These are phyloP conservation scores for Pteronura brasiliensis DNA, from an alignment of 2,113 vertebrate genomes.

Conservation along the genomic window DNA sequence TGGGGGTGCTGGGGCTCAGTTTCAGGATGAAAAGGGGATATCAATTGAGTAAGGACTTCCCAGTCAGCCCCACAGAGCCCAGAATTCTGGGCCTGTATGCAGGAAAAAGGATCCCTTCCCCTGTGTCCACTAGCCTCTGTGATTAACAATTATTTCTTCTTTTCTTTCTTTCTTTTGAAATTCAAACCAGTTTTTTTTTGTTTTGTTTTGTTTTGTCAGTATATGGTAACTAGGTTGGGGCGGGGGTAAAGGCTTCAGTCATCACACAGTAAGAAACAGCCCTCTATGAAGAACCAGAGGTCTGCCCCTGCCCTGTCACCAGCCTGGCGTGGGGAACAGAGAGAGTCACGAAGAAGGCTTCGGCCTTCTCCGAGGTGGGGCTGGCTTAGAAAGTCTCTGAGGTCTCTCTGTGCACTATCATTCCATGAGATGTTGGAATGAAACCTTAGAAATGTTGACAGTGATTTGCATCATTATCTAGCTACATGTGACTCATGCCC, in stretches of 20 bases:
- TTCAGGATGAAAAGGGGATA: neutral
- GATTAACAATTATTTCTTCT: neutral
- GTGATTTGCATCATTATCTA: slow-evolving; percentile 45
- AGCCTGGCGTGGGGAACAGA: neutral
- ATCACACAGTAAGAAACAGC: neutral
- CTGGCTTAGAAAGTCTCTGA: neutral
- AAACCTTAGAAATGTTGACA: slow-evolving; percentile 14
- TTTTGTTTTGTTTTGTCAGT: neutral
- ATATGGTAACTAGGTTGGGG: accelerated
- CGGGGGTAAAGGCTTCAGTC: neutral
- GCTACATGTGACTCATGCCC: slow-evolving; percentile 50
- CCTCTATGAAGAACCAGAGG: neutral
- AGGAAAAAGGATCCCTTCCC: neutral
- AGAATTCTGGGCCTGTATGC: too few relatives aligned
- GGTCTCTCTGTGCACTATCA: neutral
- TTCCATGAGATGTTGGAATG: neutral
- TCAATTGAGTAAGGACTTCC: neutral
- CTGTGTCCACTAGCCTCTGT: accelerated
- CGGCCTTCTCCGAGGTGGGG: neutral
- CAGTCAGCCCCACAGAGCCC: neutral
- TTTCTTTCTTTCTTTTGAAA: neutral
- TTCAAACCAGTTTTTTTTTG: neutral
- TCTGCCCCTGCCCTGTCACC: neutral
- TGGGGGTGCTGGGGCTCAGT: neutral
- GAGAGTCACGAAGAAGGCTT: neutral